phyloP scores from a whole-genome alignment of 2,797 vertebrate species.

The Denticeps clupeoides region DNA sequence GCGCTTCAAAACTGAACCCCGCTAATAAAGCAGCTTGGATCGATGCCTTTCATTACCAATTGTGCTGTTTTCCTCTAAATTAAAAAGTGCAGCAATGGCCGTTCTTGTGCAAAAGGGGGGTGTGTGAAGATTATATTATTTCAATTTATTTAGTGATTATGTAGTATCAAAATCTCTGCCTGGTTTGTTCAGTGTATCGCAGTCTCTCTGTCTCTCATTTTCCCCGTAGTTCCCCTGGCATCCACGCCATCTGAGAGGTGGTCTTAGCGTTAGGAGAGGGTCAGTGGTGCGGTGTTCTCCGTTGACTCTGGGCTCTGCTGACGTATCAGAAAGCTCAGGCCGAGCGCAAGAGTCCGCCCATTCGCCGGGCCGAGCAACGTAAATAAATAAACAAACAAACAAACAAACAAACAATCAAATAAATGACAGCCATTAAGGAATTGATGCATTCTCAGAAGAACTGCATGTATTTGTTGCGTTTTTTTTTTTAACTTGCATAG shows the following conservation, averaged over 20 bases:
- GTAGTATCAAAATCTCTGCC: too few relatives aligned
- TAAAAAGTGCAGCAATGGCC: slow-evolving; percentile 28
- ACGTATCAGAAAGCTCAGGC: slow-evolving; percentile 8
- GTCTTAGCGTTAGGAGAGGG: slow-evolving; percentile 1
- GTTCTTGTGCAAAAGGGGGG: too few relatives aligned
- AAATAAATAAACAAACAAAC: neutral
- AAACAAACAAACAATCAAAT: slow-evolving; percentile 20
- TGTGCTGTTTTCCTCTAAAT: slow-evolving; percentile 39
- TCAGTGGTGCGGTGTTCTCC: slow-evolving; percentile 1
- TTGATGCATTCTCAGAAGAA: slow-evolving; percentile 38
- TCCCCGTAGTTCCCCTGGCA: neutral
- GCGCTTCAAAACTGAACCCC: slow-evolving; percentile 51
- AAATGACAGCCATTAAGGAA: slow-evolving; percentile 29
- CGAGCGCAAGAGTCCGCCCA: neutral
- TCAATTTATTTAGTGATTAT: too few relatives aligned
- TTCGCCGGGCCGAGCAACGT: slow-evolving; percentile 3
- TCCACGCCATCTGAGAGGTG: neutral
- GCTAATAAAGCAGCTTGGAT: slow-evolving; percentile 59
- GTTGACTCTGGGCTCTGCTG: neutral
- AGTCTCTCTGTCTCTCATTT: too few relatives aligned
- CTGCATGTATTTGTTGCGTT: slow-evolving; percentile 6
- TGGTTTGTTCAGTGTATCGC: too few relatives aligned
- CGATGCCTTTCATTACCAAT: slow-evolving; percentile 60
- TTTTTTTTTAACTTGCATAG: slow-evolving; percentile 31
- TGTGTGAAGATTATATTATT: too few relatives aligned